Base-by-base conservation (phyloP, 2,888 invertebrate species). In the Limnephilus auricula region DNA sequence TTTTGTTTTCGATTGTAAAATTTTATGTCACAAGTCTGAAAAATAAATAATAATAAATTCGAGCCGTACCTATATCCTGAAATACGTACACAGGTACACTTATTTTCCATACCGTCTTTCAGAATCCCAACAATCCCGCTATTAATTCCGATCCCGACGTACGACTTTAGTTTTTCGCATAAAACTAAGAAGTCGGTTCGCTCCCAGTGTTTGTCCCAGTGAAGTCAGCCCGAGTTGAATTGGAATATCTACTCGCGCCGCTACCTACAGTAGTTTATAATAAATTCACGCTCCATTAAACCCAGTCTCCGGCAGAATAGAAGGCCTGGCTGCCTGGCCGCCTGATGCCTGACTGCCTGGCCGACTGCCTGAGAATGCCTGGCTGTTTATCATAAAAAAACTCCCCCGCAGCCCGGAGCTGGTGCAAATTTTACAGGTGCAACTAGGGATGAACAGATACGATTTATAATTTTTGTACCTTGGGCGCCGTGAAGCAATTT, bases 261-360 rank as follows among this genome's bases (percentile, higher is more conserved):
- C 65, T 65, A 65, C 65, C 65, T 65, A 9, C 65, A 65, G 86
- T 30, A 86, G 32, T 65, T 86, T 34, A 86, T 86, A 86, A 86
- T 86, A 86, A 86, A 86, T 86, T 45, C 86, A 86, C 32, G 32
- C 86, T 86, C 86, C 45, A 86, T 86, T 86, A 86, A 85, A 65
- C 31, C 86, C 50, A 65, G 65, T 86, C 86, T 31, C 86, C 86
- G 65, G 32, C 86, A 86, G 86, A 86, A 86, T 65, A 65, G 86
- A 86, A 86, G 32, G 32, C 86, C 32, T 32, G 45, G 25, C 86
- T 86, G 65, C 15, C 31, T 32, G 31, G 31, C 32, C 6, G 65
- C 65, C 65, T 9, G 25, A 6, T 2, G 80, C 31, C 80, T 80
- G 2, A 80, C 80, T 80, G 65, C 65, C 65, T 65, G 65, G 65